phyloP scores from a whole-genome alignment of 64 coral and sea anemone species.

The Pocillopora damicornis region DNA sequence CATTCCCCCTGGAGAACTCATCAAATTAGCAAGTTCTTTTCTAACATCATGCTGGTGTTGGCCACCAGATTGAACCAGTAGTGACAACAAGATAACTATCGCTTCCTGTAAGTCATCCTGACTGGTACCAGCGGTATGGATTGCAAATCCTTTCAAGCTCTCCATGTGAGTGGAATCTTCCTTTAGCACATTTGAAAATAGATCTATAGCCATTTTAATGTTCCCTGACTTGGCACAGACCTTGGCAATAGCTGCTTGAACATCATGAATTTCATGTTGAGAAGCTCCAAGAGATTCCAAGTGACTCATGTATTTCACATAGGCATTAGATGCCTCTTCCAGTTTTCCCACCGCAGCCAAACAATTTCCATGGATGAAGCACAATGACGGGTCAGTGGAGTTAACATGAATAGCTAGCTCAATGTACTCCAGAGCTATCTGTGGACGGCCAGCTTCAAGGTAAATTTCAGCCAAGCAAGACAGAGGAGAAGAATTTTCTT shows the following conservation, averaged over 20 bases:
- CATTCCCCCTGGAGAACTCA: constrained; percentile 24
- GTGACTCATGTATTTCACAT: constrained; percentile 23
- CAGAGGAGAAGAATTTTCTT: constrained; percentile 30
- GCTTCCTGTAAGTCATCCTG: constrained; percentile 47
- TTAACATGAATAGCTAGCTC: constrained; percentile 23
- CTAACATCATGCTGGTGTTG: constrained; percentile 20
- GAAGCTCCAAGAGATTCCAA: neutral
- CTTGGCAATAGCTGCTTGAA: constrained; percentile 5
- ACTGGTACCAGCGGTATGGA: constrained; percentile 29
- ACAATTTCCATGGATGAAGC: constrained; percentile 41
- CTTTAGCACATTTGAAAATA: constrained; percentile 10
- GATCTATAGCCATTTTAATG: neutral
- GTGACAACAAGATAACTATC: constrained; percentile 23
- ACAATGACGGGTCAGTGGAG: constrained; percentile 19
- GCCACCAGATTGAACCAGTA: constrained; percentile 18
- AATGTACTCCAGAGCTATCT: constrained; percentile 35
- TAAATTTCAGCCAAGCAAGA: constrained; percentile 55
- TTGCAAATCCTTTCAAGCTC: constrained; percentile 46
- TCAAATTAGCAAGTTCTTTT: constrained; percentile 25
- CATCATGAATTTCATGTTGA: neutral
- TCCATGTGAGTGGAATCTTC: constrained; percentile 13
- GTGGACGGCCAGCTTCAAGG: constrained; percentile 19
- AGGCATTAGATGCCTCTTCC: constrained; percentile 35
- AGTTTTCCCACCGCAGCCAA: constrained; percentile 18
- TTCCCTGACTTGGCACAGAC: neutral